Evolutionary conservation across 2,888 invertebrate genomes (phyloP).

Genomic region (Anoplius nigerrimus): DNA sequence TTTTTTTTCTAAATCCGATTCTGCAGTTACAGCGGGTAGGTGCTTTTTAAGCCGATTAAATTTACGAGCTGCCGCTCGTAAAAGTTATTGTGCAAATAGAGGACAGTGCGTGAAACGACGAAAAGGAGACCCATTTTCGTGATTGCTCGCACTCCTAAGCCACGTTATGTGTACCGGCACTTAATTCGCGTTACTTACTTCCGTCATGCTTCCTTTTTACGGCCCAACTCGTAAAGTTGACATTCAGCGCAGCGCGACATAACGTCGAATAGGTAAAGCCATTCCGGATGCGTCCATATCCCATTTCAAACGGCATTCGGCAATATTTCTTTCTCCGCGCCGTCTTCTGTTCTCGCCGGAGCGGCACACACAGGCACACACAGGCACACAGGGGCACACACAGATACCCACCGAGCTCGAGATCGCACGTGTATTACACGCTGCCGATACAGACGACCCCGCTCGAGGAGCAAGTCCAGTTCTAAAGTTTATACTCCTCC

Average conservation of each 20-base stretch:
- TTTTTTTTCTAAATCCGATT: conserved; percentile 20
- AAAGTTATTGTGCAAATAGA: conserved; percentile 5
- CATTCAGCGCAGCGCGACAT: conserved; percentile 1
- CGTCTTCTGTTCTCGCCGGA: background rate
- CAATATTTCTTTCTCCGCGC: conserved; percentile 1
- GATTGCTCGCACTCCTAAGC: conserved; percentile 5
- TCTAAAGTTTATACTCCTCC: conserved; percentile 1
- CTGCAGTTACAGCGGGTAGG: conserved; percentile 14
- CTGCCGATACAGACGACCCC: too few relatives aligned
- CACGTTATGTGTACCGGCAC: background rate
- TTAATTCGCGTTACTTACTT: conserved; percentile 6
- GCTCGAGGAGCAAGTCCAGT: too few relatives aligned
- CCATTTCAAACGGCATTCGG: background rate
- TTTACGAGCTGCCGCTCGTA: conserved; percentile 30
- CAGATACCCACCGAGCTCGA: too few relatives aligned
- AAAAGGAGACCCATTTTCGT: background rate
- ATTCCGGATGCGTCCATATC: background rate
- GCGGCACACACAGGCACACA: background rate
- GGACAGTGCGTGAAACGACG: conserved; percentile 1
- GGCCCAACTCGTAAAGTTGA: background rate
- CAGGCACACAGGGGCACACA: background rate
- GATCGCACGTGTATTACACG: too few relatives aligned
- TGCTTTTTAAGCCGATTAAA: conserved; percentile 39
- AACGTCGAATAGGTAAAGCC: background rate
- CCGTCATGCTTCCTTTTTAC: conserved; percentile 1